Conservation (phyloP, 2,113 vertebrate genomes). For the Arothron firmamentum region DNA sequence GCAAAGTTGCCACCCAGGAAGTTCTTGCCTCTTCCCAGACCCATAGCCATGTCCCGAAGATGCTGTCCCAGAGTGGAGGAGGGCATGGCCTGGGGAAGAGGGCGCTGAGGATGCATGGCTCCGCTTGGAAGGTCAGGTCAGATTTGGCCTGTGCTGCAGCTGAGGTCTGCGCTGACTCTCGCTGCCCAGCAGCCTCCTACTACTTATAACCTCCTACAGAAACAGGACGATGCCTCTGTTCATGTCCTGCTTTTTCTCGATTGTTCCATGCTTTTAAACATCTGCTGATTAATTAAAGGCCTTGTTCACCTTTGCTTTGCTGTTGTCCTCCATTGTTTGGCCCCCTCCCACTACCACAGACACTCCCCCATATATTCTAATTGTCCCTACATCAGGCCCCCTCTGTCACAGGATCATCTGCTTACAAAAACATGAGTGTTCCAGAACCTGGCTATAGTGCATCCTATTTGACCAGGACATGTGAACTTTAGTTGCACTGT, state of each 20-base stretch:
- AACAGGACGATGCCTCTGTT: slow-evolving; percentile 4
- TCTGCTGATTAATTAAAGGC: slow-evolving; percentile 45
- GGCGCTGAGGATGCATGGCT: slow-evolving; percentile 70
- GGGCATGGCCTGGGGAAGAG: slow-evolving; percentile 59
- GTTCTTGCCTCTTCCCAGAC: slow-evolving; percentile 54
- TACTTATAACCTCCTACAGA: slow-evolving; percentile 55
- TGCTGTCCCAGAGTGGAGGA: slow-evolving; percentile 56
- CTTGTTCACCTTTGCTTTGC: slow-evolving; percentile 38
- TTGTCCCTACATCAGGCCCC: slow-evolving; percentile 39
- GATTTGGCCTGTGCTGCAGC: slow-evolving; percentile 15
- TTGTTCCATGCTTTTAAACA: slow-evolving; percentile 39
- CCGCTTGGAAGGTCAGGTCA: slow-evolving; percentile 18
- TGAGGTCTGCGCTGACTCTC: slow-evolving; percentile 29
- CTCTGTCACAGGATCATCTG: slow-evolving; percentile 21
- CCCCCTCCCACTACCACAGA: neutral
- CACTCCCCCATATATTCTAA: slow-evolving; percentile 10
- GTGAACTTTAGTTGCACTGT: slow-evolving; percentile 15
- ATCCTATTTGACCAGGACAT: slow-evolving; percentile 42
- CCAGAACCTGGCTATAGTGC: slow-evolving; percentile 29
- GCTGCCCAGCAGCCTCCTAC: slow-evolving; percentile 19
- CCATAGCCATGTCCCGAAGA: slow-evolving; percentile 55
- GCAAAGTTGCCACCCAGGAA: slow-evolving; percentile 68
- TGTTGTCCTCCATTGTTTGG: slow-evolving; percentile 24
- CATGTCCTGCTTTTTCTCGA: slow-evolving; percentile 45
- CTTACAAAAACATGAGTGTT: slow-evolving; percentile 55